Evolutionary conservation across 2,113 vertebrate genomes (phyloP), one percentile per base, ranked within the genome.

Genomic region (Narcine bancroftii): DNA sequence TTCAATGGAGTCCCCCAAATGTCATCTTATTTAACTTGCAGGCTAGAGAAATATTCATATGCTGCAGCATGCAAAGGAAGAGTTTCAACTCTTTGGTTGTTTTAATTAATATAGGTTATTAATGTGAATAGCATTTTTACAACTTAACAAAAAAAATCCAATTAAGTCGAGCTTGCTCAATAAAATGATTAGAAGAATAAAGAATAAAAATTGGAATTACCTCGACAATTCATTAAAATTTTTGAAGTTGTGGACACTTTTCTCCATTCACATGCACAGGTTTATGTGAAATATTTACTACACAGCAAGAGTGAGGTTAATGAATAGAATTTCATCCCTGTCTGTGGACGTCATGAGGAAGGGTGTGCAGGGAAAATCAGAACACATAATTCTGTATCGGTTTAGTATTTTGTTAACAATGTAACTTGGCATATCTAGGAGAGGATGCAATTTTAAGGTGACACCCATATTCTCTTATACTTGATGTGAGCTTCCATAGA

Each of bases 11-110:
- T 91, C 87, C 11, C 87, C 47, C 87, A 91, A 91, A 91, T 91
- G 87, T 91, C 87, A 91, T 63, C 69, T 65, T 91, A 69, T 91
- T 91, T 91, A 91, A 69, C 60, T 91, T 91, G 39, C 87, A 91
- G 66, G 33, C 87, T 69, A 69, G 36, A 66, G 63, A 69, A 69
- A 69, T 91, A 69, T 91, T 89, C 87, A 91, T 91, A 69, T 91
- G 45, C 24, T 69, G 65, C 65, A 11, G 63, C 63, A 91, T 33
- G 36, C 65, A 7, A 65, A 65, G 29, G 56, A 89, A 63, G 15
- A 39, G n/a, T 63, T 89, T 9, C 60, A 65, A 56, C 47, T 42
- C 56, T 65, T 89, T n/a, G 65, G n/a, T 26, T 21, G 56, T 89
- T 89, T 89, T 89, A 87, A 89, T 89, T 13, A 89, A 89, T 39